Percentiles rank a stretch among this genome's conserved stretches.
These are phyloP conservation scores for Dasyprocta punctata DNA, from an alignment of 2,113 vertebrate genomes.

Conservation along the genomic window DNA sequence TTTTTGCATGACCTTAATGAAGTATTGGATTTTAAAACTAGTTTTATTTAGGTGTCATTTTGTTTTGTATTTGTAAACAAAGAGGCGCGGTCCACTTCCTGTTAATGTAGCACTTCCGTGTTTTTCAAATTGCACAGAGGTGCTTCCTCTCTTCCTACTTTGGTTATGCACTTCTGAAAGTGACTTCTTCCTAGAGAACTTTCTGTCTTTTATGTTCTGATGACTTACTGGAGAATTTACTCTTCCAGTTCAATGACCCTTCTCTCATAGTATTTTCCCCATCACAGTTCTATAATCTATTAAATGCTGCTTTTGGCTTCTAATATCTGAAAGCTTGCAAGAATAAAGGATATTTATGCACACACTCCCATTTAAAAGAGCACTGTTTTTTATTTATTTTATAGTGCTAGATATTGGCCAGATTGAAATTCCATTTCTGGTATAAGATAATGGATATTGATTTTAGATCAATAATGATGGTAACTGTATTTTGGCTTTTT, in stretches of 20 bases:
- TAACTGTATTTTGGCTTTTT: neutral
- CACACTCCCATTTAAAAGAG: neutral
- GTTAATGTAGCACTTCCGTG: neutral
- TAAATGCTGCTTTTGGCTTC: slow-evolving; percentile 21
- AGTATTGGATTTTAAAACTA: neutral
- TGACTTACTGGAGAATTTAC: slow-evolving; percentile 44
- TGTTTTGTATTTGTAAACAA: neutral
- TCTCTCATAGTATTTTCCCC: neutral
- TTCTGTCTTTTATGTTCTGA: slow-evolving; percentile 32
- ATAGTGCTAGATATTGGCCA: neutral
- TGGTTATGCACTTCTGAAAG: slow-evolving; percentile 33
- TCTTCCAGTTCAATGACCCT: slow-evolving; percentile 48
- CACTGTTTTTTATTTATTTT: neutral
- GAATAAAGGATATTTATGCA: neutral
- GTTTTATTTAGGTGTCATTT: neutral
- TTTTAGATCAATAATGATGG: slow-evolving; percentile 1
- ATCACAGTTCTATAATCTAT: slow-evolving; percentile 11
- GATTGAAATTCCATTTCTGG: slow-evolving; percentile 46
- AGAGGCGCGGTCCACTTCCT: neutral
- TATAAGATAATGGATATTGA: slow-evolving; percentile 1
- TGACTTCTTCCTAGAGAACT: slow-evolving; percentile 33
- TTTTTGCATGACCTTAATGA: neutral
- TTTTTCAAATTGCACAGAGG: neutral
- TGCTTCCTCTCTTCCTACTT: neutral
- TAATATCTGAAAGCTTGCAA: slow-evolving; percentile 34